Evolutionary conservation across 1,140 invertebrate species (phyloP).

Genomic region (Drosophila triauraria): DNA sequence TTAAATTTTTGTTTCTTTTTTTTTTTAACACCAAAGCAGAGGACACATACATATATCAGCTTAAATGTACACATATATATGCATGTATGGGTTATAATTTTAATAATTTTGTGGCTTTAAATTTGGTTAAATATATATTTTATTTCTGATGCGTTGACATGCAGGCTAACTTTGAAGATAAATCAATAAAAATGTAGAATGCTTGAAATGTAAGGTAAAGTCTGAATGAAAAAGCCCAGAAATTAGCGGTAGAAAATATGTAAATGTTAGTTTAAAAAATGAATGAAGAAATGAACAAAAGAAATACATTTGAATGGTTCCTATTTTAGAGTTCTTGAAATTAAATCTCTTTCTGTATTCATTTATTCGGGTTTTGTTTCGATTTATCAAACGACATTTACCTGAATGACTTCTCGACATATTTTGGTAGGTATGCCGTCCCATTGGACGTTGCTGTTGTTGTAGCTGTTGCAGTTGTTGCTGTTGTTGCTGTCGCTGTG

Average conservation of each 20-base stretch:
- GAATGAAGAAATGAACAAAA: constrained; percentile 15
- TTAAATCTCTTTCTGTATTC: not conserved
- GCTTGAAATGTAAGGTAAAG: not conserved
- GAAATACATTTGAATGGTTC: constrained; percentile 13
- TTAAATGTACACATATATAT: constrained; percentile 56
- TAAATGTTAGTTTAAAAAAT: constrained; percentile 19
- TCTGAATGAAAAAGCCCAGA: constrained; percentile 11
- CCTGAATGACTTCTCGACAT: constrained; percentile 85
- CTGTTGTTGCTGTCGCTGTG: constrained; percentile 22
- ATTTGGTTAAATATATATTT: constrained; percentile 27
- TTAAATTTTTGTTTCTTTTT: not conserved
- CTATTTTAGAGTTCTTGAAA: not conserved
- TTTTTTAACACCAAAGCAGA: constrained; percentile 34
- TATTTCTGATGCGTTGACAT: constrained; percentile 26
- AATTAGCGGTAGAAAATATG: constrained; percentile 18
- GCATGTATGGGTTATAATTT: constrained; percentile 45
- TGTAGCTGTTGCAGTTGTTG: constrained; percentile 18
- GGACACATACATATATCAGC: constrained; percentile 48
- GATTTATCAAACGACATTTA: constrained; percentile 67
- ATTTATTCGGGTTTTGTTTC: constrained; percentile 8
- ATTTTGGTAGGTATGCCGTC: constrained; percentile 83
- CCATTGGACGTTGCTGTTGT: constrained; percentile 62
- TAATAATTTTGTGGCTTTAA: constrained; percentile 52
- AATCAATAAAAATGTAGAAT: constrained; percentile 18
- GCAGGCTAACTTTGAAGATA: constrained; percentile 15